Base-by-base conservation (phyloP, 2,888 invertebrate species). In the Oligia latruncula region DNA sequence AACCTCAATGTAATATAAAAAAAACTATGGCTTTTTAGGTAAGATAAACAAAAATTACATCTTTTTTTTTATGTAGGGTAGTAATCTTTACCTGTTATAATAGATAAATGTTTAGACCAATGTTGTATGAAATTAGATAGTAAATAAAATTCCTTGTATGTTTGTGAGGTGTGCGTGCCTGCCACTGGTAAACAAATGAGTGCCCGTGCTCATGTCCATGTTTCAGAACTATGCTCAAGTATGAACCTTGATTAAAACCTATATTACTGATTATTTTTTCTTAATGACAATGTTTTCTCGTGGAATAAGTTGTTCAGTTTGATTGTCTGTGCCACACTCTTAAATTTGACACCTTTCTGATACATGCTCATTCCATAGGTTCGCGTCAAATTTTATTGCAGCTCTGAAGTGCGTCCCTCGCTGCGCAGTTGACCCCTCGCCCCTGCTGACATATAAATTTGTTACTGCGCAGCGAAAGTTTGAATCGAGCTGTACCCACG, bases 1-100 rank as follows among this genome's bases (percentile, higher is more conserved):
- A 35, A 35, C 85, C 70, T 85, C 71, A 80, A 29, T 62, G n/a
- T 65, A 49, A 20, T 43, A 20, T n/a, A 40, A 65, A 65, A 55
- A 58, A 49, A n/a, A 55, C 1, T 52, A 71, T 17, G 11, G 55
- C 60, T 80, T 80, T 15, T 17, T 52, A 58, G 49, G 15, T 35
- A 35, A 40, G 5, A 15, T 55, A 43, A 15, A 40, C 20, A 62
- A 62, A 49, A 29, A 11, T n/a, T 29, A 35, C 13, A 40, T 20
- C 0, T 17, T 71, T 55, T 2, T 35, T 23, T 35, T 4, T 29
- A 29, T 20, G 15, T 23, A 40, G 46, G 35, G n/a, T 15, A 23
- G 5, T 46, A 81, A 35, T 46, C 29, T 20, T 71, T n/a, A 49
- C 23, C 23, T 66, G 29, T 55, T 72, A 46, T 5, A 17, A 64